Percentiles rank a stretch among this genome's conserved stretches.
These are phyloP conservation scores for Malacoctenus gilli DNA, from an alignment of 2,797 vertebrate species.

Conservation along the genomic window DNA sequence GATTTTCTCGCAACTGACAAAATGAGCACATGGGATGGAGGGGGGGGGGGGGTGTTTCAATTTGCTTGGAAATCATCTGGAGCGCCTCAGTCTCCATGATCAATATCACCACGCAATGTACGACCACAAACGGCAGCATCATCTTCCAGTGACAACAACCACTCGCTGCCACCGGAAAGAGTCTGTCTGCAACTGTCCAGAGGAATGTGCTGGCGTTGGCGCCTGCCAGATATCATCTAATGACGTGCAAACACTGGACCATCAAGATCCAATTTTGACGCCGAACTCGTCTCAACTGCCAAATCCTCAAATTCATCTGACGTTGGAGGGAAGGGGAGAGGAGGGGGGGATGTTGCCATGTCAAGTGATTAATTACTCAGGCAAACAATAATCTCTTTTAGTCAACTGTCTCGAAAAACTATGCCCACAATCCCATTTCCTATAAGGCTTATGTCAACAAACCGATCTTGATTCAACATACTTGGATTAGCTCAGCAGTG, in stretches of 20 bases:
- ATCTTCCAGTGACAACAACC: conserved; percentile 37
- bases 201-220: conserved; percentile 5
- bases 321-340: neutral
- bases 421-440: neutral
- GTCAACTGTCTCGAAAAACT: neutral
- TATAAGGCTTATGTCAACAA: too few relatives aligned
- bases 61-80: conserved; percentile 39
- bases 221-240: conserved; percentile 8
- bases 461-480: too few relatives aligned
- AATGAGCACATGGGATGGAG: conserved; percentile 38
- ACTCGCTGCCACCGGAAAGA: conserved; percentile 15
- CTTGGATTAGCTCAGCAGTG: too few relatives aligned
- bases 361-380: neutral
- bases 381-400: neutral
- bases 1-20: conserved; percentile 53
- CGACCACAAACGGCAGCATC: conserved; percentile 23
- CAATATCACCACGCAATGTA: conserved; percentile 51
- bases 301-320: too few relatives aligned
- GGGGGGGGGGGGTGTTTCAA: conserved; percentile 15
- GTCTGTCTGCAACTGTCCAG: conserved; percentile 1
- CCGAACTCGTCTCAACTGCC: neutral
- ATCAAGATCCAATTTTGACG: neutral
- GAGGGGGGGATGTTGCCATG: too few relatives aligned
- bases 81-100: conserved; percentile 48
- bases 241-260: neutral